phyloP scores from a whole-genome alignment of 2,113 vertebrate genomes.

The Seriola quinqueradiata region DNA sequence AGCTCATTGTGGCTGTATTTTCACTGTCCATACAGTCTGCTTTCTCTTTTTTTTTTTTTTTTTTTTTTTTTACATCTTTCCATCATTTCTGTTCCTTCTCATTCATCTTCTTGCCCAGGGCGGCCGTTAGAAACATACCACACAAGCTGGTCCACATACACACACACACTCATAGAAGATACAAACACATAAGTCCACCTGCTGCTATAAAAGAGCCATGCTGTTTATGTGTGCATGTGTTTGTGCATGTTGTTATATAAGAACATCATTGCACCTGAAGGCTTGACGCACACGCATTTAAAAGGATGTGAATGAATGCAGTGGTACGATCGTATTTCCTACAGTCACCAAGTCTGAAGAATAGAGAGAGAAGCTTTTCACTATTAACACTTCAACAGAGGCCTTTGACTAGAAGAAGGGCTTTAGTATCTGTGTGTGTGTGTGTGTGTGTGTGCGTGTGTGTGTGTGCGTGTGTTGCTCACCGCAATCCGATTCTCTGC shows the following conservation, averaged over 20 bases:
- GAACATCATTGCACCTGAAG: neutral
- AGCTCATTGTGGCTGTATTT: neutral
- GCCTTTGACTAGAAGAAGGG: slow-evolving; percentile 15
- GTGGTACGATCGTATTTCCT: neutral
- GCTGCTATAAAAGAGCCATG: slow-evolving; percentile 11
- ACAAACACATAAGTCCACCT: slow-evolving; percentile 27
- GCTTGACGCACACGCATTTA: neutral
- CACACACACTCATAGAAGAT: slow-evolving; percentile 6
- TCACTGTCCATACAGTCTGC: neutral
- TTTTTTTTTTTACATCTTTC: neutral
- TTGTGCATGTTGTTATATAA: slow-evolving; percentile 34
- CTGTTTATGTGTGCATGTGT: neutral
- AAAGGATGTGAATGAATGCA: slow-evolving; percentile 35
- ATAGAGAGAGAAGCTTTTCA: slow-evolving; percentile 27
- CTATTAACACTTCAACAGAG: slow-evolving; percentile 11
- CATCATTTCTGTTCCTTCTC: neutral
- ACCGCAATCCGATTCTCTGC: slow-evolving; percentile 27
- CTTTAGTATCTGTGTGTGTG: neutral
- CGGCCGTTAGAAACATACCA: slow-evolving; percentile 13
- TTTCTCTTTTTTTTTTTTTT: neutral
- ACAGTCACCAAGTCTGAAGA: neutral
- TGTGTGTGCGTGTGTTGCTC: neutral
- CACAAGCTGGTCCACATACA: neutral
- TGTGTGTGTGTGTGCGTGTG: slow-evolving; percentile 8
- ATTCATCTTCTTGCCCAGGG: slow-evolving; percentile 21